Base-by-base conservation (phyloP, 2,888 invertebrate genomes). In the Ichneumon xanthorius region DNA sequence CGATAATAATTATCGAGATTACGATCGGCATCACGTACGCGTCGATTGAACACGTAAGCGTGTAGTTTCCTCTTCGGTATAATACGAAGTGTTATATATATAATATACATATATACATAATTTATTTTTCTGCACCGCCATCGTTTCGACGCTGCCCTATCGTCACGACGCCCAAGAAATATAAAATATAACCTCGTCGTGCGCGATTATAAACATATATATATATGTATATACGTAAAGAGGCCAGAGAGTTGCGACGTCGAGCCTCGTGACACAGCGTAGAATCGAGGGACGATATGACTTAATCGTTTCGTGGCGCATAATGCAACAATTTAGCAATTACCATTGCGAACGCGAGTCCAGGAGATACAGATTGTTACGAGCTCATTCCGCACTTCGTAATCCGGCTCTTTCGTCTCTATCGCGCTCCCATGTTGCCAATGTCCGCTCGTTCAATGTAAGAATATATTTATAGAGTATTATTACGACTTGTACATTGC, bases 321-420 rank as follows among this genome's bases (percentile, higher is more conserved):
- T 55, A 80, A 84, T 78, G 73, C 78, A 75, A 83, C 61, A 83
- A 70, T 75, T 68, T 61, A 75, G 40, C 70, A 71, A 84, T 84
- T 65, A 48, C 71, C 33, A 70, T 75, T 65, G 65, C 75, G 48
- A 70, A 48, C n/a, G 65, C 48, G 19, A 19, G 45, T 48, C 19
- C 75, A 71, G 70, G 45, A 68, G 45, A 68, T 68, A 68, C 19
- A 55, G 22, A 73, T 55, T 22, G 33, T 67, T 53, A 63, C 40
- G 73, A 45, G 45, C 40, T 22, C 45, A 30, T 40, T 40, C 50
- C 19, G 61, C 19, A 65, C n/a, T 33, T 77, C 67, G 67, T 77
- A 67, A 68, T 77, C 14, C 6, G 14, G 14, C 26, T 33, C 30
- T 63, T 33, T 14, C 30, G n/a, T 33, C 30, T 30, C 63, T 63